Conservation (phyloP, 2,888 invertebrate genomes). For the Xestoiulus laeticollis region DNA sequence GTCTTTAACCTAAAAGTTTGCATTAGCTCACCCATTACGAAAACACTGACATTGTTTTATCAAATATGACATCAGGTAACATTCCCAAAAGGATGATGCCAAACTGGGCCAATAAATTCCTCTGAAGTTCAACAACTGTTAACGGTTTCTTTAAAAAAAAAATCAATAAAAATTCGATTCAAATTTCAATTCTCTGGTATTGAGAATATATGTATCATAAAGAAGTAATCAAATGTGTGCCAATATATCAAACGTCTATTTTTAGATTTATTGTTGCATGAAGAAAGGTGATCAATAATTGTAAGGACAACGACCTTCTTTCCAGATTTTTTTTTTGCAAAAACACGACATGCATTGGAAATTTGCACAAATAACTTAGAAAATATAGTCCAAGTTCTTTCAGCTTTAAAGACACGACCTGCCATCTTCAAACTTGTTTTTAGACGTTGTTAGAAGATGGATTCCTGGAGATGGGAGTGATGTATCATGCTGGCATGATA, state of each 20-base stretch:
- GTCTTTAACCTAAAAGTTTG: not conserved
- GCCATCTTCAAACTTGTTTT: no score
- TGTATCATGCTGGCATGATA: not conserved
- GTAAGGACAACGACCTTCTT: slow-evolving; percentile 1
- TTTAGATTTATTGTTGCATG: not conserved
- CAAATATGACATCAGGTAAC: not conserved
- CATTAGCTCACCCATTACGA: no score
- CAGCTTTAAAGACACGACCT: not conserved
- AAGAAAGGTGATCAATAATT: not conserved
- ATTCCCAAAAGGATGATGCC: not conserved
- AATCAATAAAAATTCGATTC: not conserved
- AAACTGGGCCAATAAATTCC: slow-evolving; percentile 10
- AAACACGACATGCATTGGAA: not conserved
- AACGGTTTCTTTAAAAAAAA: not conserved
- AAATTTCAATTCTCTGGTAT: not conserved
- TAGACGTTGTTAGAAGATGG: no score
- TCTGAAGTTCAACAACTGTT: not conserved
- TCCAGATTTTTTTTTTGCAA: not conserved
- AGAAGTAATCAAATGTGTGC: not conserved
- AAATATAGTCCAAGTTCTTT: not conserved
- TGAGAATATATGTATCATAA: not conserved
- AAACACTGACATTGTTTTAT: no score
- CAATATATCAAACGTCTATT: not conserved
- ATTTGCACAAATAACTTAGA: not conserved
- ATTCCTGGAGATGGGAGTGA: not conserved